Evolutionary conservation across 2,113 vertebrate species (phyloP).

Genomic region (Barbus barbus): DNA sequence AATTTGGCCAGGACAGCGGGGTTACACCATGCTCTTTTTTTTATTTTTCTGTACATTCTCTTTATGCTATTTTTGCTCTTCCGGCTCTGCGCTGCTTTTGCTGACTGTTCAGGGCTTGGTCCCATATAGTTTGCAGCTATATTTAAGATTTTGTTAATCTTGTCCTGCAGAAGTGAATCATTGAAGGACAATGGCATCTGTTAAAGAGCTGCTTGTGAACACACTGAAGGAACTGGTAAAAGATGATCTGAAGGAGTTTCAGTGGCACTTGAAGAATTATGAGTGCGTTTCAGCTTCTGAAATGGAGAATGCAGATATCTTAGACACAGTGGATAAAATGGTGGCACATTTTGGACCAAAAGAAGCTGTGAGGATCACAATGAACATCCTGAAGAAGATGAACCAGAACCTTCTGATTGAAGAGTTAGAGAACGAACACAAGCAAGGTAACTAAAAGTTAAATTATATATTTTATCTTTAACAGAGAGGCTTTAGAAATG

Average conservation of each 20-base stretch:
- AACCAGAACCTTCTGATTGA: neutral
- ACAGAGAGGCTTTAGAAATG: no score
- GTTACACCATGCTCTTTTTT: no score
- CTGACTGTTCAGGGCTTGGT: no score
- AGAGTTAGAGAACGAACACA: neutral
- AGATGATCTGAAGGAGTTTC: neutral
- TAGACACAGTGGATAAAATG: neutral
- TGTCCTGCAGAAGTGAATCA: neutral
- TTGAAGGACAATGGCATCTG: neutral
- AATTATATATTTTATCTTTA: no score
- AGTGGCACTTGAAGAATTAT: neutral
- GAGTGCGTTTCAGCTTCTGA: neutral
- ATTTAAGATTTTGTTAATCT: neutral
- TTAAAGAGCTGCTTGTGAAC: neutral
- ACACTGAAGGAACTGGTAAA: neutral
- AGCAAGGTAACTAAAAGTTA: neutral
- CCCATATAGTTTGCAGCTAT: no score
- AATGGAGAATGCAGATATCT: neutral
- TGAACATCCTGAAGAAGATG: neutral
- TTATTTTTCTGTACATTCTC: no score
- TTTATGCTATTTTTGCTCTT: no score
- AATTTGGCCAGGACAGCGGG: no score
- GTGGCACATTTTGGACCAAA: neutral
- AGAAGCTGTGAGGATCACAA: neutral
- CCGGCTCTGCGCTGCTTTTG: no score